Conservation (phyloP, 2,797 vertebrate species). For the Menidia menidia region DNA sequence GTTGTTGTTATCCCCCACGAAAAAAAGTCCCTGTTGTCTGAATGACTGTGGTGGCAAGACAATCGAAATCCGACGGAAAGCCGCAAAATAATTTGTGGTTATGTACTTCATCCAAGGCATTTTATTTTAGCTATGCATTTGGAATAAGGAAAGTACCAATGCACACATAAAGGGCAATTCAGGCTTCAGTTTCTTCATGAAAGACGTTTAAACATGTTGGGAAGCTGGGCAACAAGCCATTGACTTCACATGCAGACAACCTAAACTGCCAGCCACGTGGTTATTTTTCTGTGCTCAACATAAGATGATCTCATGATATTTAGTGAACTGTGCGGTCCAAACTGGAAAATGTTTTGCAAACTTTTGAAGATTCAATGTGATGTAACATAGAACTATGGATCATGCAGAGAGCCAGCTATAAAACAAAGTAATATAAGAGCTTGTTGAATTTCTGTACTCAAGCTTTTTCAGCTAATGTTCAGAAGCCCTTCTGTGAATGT, state of each 20-base stretch:
- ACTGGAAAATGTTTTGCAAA: no score
- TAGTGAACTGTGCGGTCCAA: no score
- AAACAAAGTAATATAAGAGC: no score
- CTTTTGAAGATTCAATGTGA: no score
- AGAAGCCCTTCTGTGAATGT: no score
- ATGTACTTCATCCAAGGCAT: background rate
- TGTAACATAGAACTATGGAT: no score
- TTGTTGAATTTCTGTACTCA: no score
- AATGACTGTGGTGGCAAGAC: slow-evolving; percentile 4
- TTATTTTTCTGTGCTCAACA: no score
- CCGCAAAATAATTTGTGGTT: background rate
- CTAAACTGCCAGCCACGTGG: background rate
- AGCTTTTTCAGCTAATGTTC: no score
- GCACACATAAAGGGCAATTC: background rate
- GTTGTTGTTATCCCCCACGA: slow-evolving; percentile 21
- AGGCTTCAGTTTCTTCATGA: background rate
- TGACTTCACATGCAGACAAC: background rate
- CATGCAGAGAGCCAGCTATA: no score
- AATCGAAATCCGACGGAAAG: background rate
- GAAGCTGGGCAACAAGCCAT: background rate
- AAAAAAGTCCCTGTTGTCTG: background rate
- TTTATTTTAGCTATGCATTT: background rate
- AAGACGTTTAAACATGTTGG: background rate
- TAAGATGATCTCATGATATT: no score
- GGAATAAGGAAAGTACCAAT: background rate